Base-by-base conservation (phyloP, 1,140 invertebrate species). In the Zophobas atratus region DNA sequence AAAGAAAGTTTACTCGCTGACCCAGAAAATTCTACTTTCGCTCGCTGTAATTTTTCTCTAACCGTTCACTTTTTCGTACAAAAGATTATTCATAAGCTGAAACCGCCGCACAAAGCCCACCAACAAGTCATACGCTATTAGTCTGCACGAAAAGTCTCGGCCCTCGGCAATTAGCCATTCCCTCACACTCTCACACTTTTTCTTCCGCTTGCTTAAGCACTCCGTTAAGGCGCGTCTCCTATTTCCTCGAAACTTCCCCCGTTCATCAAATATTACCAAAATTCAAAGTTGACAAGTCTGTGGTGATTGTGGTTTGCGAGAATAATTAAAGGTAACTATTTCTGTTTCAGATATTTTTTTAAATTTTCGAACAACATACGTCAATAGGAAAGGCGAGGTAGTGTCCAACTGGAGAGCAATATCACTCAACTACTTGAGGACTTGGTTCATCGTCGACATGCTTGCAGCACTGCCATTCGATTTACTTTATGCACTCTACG, bases 301-400 rank as follows among this genome's bases (percentile, higher is more conserved):
- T 51, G 6, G 6, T 51, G 49, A 51, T 51, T 51, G 49, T 51
- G 49, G 49, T 20, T 51, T 6, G 20, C 3, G 49, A 51, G n/a
- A 57, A 57, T 2, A 57, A 57, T n/a, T 67, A 67, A 67, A 36
- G 3, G 5, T 32, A 67, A 5, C 5, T 32, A 32, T 67, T 71
- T 78, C 46, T 79, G 88, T 91, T 88, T 84, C 93, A 95, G 98
- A 99, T 91, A 99, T 99, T 87, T 88, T 98, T 80, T 92, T 99
- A 77, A 99, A 99, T 89, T 99, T 99, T 88, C 93, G 98, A 72
- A 99, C 98, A 72, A 99, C 98, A 33, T 99, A 97, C 87, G 98
- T 99, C 57, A 99, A 97, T 88, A 95, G 95, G 84, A 99, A 99
- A 88, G 98, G 99, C 75, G 98, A 99, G 89, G 97, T 99, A 4